phyloP scores from a whole-genome alignment of 2,797 vertebrate species.

The Octomys mimax region DNA sequence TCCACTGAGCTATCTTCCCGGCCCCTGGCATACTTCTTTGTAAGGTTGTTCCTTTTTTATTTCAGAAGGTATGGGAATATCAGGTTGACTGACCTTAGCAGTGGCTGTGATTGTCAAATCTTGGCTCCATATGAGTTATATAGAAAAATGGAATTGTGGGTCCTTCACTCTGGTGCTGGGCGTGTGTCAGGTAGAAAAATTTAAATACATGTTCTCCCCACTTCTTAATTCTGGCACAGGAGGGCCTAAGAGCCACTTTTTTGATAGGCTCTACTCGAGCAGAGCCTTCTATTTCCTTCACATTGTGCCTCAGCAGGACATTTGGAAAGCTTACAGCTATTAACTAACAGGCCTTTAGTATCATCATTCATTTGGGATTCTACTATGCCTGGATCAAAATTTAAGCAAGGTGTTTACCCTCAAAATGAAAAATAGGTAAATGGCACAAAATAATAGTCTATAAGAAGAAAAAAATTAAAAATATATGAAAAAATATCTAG shows the following conservation, averaged over 20 bases:
- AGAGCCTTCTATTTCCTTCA: background rate
- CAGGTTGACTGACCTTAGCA: background rate
- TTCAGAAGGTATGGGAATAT: background rate
- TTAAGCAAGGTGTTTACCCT: constrained; percentile 45
- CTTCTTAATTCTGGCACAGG: background rate
- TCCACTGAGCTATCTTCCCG: too few relatives aligned
- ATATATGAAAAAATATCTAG: constrained; percentile 14
- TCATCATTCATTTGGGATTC: constrained; percentile 43
- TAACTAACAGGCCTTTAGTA: constrained; percentile 53
- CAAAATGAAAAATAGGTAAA: constrained; percentile 28
- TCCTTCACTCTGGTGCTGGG: background rate
- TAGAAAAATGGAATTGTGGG: background rate
- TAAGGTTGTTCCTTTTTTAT: background rate
- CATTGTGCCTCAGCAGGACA: background rate
- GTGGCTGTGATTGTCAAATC: constrained; percentile 13
- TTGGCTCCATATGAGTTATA: background rate
- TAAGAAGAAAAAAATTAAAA: constrained; percentile 44
- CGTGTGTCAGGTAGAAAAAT: background rate
- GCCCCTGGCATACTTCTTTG: background rate
- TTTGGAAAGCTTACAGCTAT: constrained; percentile 29
- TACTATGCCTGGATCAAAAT: background rate
- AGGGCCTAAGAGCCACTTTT: background rate
- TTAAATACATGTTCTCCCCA: background rate
- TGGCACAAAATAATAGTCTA: constrained; percentile 47
- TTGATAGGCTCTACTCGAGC: background rate